Evolutionary conservation across 2,113 vertebrate genomes (phyloP).

Genomic region (Heteronetta atricapilla): DNA sequence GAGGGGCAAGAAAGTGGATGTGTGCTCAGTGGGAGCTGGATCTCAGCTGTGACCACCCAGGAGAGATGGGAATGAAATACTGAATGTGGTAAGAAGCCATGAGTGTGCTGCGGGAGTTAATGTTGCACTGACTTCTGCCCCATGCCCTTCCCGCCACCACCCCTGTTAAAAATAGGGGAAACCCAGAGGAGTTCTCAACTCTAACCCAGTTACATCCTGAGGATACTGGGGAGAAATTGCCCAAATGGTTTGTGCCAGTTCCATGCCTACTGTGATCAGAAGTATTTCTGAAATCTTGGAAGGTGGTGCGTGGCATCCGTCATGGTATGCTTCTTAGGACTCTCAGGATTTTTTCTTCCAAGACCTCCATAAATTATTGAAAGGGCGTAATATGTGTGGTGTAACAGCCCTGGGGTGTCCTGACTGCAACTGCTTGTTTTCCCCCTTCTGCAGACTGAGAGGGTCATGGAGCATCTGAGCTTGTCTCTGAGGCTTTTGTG

Average conservation of each 20-base stretch:
- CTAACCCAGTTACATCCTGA: neutral
- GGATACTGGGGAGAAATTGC: neutral
- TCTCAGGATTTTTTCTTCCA: neutral
- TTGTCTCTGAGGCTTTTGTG: neutral
- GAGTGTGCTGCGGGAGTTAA: neutral
- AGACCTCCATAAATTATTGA: neutral
- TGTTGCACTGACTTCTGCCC: neutral
- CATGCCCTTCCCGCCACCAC: rapidly evolving
- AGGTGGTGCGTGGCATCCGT: neutral
- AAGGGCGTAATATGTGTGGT: neutral
- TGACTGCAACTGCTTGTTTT: neutral
- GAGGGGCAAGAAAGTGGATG: rapidly evolving
- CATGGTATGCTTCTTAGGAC: neutral
- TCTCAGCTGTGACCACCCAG: neutral
- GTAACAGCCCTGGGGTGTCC: neutral
- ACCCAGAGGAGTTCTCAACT: neutral
- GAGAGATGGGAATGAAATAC: neutral
- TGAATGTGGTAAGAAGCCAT: neutral
- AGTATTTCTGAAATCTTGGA: neutral
- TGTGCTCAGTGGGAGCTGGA: neutral
- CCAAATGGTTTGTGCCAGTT: neutral
- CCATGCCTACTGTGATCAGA: neutral
- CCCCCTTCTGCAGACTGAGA: neutral
- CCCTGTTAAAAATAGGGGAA: neutral
- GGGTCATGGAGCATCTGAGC: neutral